phyloP scores from a whole-genome alignment of 1,140 invertebrate genomes.

The Popillia japonica region DNA sequence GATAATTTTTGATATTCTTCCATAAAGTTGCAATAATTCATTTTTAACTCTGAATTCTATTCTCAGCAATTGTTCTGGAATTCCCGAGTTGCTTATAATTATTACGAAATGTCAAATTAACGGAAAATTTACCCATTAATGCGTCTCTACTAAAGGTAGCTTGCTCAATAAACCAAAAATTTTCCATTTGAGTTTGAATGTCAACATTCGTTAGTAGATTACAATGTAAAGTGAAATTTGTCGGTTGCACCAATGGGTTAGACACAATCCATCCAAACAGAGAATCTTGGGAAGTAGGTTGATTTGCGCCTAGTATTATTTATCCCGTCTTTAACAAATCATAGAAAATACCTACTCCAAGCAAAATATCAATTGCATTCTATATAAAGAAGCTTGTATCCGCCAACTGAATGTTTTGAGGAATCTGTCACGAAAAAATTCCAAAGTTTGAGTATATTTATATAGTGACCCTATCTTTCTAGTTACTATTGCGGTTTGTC shows the following conservation, averaged over 20 bases:
- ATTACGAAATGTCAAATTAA: no score
- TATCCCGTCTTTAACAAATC: not conserved
- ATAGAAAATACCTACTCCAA: slow-evolving; percentile 18
- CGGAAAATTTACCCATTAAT: no score
- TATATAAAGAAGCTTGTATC: slow-evolving; percentile 6
- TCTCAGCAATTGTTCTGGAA: no score
- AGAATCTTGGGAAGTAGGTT: not conserved
- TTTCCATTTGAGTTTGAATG: slow-evolving; percentile 14
- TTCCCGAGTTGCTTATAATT: no score
- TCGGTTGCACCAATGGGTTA: not conserved
- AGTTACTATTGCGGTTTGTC: not conserved
- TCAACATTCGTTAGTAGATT: not conserved
- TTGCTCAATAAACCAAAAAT: no score
- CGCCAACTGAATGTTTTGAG: not conserved
- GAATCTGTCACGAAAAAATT: not conserved
- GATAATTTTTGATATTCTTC: not conserved
- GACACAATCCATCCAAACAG: slow-evolving; percentile 7
- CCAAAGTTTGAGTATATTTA: not conserved
- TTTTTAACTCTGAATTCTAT: not conserved
- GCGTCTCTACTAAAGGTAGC: no score
- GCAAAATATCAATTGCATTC: slow-evolving; percentile 16
- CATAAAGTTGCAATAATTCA: not conserved
- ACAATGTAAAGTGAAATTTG: not conserved
- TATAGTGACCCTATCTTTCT: not conserved
- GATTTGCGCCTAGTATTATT: no score